Base-by-base conservation (phyloP, 2,797 vertebrate species). In the Echeneis naucrates region DNA sequence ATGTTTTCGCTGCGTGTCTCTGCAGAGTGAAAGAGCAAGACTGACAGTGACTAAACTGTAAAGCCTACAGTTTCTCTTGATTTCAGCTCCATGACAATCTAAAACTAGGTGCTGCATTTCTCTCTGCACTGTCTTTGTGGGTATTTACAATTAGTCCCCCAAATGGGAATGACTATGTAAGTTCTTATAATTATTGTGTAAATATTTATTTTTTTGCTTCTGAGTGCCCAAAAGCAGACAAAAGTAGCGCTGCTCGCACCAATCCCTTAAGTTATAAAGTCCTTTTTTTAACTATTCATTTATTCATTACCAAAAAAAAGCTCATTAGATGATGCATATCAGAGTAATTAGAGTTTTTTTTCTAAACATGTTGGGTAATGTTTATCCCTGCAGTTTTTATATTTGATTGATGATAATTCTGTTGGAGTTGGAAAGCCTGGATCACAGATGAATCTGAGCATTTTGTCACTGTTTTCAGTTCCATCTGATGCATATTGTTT, bases 161-260 rank as follows among this genome's bases (percentile, higher is more conserved):
- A 54, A 21, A 51, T 19, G 5, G 2, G 14, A 26, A 16, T 60
- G 40, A 68, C 68, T 58, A 51, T 50, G 4, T 26, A 65, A 71
- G 26, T 7, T 12, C 16, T 72, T 61, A 30, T 42, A 67, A 54
- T 59, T 27, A 75, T 56, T 58, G 1, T 55, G n/a, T 33, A 71
- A 64, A 69, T 51, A 61, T 66, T 73, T 78, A 42, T 62, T 51
- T 47, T 50, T 21, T 5, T 17, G 10, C 23, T 12, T 60, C 53
- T 60, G 5, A 66, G 23, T 0, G 0, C 2, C 50, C 53, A 56
- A 51, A 51, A 66, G 52, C 63, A 2, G 19, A 57, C 27, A 48
- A 45, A 71, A 5, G 16, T 12, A 60, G 21, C 7, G 21, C 54
- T n/a, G 35, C 53, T 59, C 10, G 47, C 1, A 7, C 53, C 37